These are phyloP conservation scores for Polymixis lichenea DNA, from an alignment of 2,888 invertebrate species.

Conservation along the genomic window DNA sequence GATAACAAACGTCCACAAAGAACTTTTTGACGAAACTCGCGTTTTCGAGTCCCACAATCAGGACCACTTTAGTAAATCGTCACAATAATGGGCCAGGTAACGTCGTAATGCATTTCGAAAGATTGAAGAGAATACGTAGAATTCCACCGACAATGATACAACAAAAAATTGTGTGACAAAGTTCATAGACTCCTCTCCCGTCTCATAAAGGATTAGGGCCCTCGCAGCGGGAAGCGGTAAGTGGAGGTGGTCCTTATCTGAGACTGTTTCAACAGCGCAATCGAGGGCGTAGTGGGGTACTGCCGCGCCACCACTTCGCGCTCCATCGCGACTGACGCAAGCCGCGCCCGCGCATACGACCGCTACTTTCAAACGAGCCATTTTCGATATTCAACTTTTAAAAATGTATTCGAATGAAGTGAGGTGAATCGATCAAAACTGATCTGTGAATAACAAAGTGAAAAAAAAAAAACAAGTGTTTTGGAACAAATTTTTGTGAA, in stretches of 20 bases:
- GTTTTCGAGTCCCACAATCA: constrained; percentile 44
- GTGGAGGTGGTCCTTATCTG: constrained; percentile 86
- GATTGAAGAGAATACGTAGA: constrained; percentile 69
- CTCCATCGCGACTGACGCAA: constrained; percentile 79
- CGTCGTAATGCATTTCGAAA: constrained; percentile 62
- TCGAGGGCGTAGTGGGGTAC: constrained; percentile 81
- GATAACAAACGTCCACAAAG: constrained; percentile 19
- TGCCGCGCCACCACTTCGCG: constrained; percentile 77
- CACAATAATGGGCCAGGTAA: constrained; percentile 67
- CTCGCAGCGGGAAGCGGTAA: constrained; percentile 82
- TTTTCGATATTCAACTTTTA: constrained; percentile 73
- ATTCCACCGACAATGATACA: constrained; percentile 74
- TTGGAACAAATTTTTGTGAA: constrained; percentile 73
- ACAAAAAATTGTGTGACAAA: constrained; percentile 80
- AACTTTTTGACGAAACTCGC: constrained; percentile 38
- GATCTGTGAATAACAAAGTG: constrained; percentile 72
- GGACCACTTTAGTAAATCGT: constrained; percentile 56
- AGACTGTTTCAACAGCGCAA: constrained; percentile 80
- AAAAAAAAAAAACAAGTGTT: constrained; percentile 70
- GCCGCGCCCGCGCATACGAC: constrained; percentile 81
- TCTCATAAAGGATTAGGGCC: constrained; percentile 82
- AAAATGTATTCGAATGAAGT: constrained; percentile 86
- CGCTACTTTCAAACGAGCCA: constrained; percentile 73
- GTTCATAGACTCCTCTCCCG: constrained; percentile 81
- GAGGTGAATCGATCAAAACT: constrained; percentile 79